Evolutionary conservation across 2,888 invertebrate species (phyloP).

Genomic region (Plebejus anna): DNA sequence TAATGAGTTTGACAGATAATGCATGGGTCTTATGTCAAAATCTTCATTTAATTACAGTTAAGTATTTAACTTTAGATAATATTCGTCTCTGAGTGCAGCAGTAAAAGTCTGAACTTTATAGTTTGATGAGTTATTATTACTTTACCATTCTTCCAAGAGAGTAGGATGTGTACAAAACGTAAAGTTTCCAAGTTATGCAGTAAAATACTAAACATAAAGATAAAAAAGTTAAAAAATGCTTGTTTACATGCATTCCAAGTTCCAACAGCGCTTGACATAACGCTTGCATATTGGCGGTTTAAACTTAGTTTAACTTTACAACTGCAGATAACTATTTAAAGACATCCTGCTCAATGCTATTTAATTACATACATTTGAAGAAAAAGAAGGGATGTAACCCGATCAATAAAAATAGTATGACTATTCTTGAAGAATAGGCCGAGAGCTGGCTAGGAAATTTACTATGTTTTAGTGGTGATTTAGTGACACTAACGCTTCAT

Average conservation of each 20-base stretch:
- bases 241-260: background rate
- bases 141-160: too few species aligned
- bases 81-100: too few species aligned
- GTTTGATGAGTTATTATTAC: too few species aligned
- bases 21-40: too few species aligned
- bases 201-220: background rate
- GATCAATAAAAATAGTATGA: slow-evolving; percentile 15
- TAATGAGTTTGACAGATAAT: too few species aligned
- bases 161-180: background rate
- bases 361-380: background rate
- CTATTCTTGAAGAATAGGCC: background rate
- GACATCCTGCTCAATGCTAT: background rate
- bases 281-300: background rate
- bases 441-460: background rate
- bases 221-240: background rate
- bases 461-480: background rate
- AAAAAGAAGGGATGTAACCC: background rate
- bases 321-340: background rate
- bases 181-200: background rate
- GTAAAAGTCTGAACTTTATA: too few species aligned
- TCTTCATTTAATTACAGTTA: too few species aligned
- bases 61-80: too few species aligned
- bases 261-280: background rate
- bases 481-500: too few species aligned
- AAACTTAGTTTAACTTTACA: background rate